Evolutionary conservation across 2,888 invertebrate genomes (phyloP).

Genomic region (Eucriotettix oculatus): DNA sequence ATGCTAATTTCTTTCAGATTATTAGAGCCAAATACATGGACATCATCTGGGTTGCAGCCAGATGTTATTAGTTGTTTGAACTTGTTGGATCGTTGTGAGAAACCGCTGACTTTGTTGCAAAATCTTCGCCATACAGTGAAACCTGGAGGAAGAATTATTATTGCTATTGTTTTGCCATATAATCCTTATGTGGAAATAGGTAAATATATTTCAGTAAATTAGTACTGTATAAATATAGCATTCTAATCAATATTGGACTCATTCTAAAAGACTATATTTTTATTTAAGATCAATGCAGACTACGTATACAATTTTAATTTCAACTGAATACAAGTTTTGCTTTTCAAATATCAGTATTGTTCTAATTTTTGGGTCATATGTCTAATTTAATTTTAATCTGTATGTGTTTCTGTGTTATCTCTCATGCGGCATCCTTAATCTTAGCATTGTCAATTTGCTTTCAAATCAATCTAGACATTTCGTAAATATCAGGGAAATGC

Average conservation of each 20-base stretch:
- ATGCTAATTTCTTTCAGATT: background rate
- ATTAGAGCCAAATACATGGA: conserved; percentile 55
- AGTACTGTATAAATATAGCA: background rate
- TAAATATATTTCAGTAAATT: conserved; percentile 21
- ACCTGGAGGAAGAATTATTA: conserved; percentile 55
- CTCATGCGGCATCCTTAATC: too few species aligned
- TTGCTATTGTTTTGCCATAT: conserved; percentile 90
- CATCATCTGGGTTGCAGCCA: conserved; percentile 33
- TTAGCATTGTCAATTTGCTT: too few species aligned
- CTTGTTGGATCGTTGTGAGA: conserved; percentile 82
- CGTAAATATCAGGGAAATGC: too few species aligned
- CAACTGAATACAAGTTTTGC: too few species aligned
- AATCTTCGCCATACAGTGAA: conserved; percentile 55
- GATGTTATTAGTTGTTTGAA: conserved; percentile 82
- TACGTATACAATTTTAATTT: too few species aligned
- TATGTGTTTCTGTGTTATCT: too few species aligned
- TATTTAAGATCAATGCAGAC: too few species aligned
- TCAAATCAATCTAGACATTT: too few species aligned
- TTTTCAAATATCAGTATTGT: too few species aligned
- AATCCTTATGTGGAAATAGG: conserved; percentile 86
- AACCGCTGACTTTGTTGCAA: conserved; percentile 59
- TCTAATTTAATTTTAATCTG: too few species aligned
- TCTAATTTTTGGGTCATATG: too few species aligned
- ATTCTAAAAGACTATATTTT: background rate
- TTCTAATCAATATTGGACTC: background rate